Percentiles rank a stretch among this genome's conserved stretches.
These are phyloP conservation scores for Odontomyia ornata DNA, from an alignment of 2,888 invertebrate species.

Conservation along the genomic window DNA sequence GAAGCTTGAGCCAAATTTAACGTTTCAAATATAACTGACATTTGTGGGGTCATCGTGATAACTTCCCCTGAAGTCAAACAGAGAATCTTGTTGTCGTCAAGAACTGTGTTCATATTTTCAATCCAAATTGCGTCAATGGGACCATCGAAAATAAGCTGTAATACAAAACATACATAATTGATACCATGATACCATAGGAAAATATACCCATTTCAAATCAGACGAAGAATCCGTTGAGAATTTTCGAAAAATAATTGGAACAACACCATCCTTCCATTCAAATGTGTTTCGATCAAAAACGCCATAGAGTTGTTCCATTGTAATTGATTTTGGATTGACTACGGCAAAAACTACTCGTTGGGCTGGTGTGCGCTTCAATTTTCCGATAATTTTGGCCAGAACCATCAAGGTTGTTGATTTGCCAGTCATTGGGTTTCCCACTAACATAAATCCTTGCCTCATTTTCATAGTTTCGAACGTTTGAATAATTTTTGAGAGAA, in stretches of 20 bases:
- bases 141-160: constrained; percentile 80
- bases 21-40: constrained; percentile 92
- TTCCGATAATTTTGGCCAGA: constrained; percentile 77
- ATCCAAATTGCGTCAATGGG: constrained; percentile 94
- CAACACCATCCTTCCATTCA: constrained; percentile 91
- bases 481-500: constrained; percentile 84
- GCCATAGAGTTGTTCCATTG: constrained; percentile 91
- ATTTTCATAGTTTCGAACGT: constrained; percentile 95
- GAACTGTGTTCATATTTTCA: constrained; percentile 90
- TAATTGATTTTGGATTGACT: constrained; percentile 92
- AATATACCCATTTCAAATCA: constrained; percentile 82
- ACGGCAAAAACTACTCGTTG: constrained; percentile 77
- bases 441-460: constrained; percentile 89
- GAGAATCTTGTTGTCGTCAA: constrained; percentile 91
- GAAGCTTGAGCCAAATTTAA: constrained; percentile 88
- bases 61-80: constrained; percentile 92
- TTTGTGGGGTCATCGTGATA: constrained; percentile 80
- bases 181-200: neutral
- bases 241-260: constrained; percentile 80
- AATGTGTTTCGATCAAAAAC: constrained; percentile 90
- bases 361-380: constrained; percentile 70
- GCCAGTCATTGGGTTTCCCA: constrained; percentile 83
- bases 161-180: neutral
- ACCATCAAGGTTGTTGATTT: constrained; percentile 84
- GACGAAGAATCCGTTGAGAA: constrained; percentile 78